A percentile compares a stretch with the other conserved stretches of the same genome.
Conservation (phyloP, 2,888 invertebrate genomes). For the Ceratothoa steindachneri region DNA sequence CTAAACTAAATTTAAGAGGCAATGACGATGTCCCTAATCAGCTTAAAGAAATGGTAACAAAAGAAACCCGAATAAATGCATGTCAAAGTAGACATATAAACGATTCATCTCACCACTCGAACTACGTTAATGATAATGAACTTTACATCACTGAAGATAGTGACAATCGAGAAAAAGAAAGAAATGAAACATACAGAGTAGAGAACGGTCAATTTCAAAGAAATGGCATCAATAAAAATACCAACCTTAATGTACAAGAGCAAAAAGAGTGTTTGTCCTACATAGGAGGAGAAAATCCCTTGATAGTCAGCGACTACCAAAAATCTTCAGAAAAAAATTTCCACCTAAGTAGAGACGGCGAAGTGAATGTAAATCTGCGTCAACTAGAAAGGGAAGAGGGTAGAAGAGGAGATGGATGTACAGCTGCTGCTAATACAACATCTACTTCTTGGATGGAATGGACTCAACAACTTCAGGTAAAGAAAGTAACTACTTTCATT, state of each 20-base stretch:
- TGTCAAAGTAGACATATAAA: not conserved
- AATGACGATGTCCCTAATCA: not conserved
- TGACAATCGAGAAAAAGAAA: not conserved
- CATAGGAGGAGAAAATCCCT: not conserved
- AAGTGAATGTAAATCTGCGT: not conserved
- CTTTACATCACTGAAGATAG: not conserved
- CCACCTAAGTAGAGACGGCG: not conserved
- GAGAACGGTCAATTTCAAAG: not conserved
- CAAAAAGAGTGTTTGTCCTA: slow-evolving; percentile 12
- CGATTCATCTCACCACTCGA: not conserved
- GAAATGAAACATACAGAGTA: not conserved
- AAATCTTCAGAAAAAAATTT: not conserved
- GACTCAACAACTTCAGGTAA: slow-evolving; percentile 49
- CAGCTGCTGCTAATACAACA: slow-evolving; percentile 7
- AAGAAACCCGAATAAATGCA: not conserved
- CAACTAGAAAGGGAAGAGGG: not conserved
- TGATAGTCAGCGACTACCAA: not conserved
- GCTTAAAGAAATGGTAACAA: not conserved
- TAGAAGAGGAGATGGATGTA: slow-evolving; percentile 23
- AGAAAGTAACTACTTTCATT: too few relatives aligned
- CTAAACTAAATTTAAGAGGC: not conserved
- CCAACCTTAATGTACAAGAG: not conserved
- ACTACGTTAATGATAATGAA: not conserved
- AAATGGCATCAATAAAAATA: not conserved
- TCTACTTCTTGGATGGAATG: slow-evolving; percentile 50